Conservation (phyloP, 1,140 invertebrate species). For the Oryzaephilus surinamensis region DNA sequence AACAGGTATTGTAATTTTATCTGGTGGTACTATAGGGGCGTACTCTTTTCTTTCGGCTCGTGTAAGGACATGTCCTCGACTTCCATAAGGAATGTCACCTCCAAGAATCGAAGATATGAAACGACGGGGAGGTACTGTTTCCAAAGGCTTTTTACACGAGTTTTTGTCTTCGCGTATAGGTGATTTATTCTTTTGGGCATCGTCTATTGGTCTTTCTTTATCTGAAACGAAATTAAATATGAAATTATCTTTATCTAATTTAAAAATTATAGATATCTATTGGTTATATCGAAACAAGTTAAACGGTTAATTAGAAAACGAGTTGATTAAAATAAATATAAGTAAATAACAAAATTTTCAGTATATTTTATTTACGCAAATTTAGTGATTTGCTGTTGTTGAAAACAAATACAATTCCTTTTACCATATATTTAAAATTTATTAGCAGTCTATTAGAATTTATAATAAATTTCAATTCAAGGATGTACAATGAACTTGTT, state of each 20-base stretch:
- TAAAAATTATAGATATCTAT: too few species aligned
- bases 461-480: too few species aligned
- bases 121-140: constrained; percentile 42
- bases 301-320: neutral
- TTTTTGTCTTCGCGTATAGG: constrained; percentile 8
- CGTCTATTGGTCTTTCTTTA: constrained; percentile 18
- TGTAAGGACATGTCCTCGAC: constrained; percentile 59
- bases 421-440: too few species aligned
- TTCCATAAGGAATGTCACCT: constrained; percentile 63
- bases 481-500: too few species aligned
- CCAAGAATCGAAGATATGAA: constrained; percentile 69
- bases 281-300: too few species aligned
- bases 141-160: constrained; percentile 16
- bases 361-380: too few species aligned
- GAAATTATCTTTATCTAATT: neutral
- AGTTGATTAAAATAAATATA: constrained; percentile 3
- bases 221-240: constrained; percentile 19
- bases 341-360: constrained; percentile 1
- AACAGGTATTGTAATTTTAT: constrained; percentile 40
- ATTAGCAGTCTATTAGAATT: too few species aligned
- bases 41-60: constrained; percentile 70
- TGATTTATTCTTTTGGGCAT: constrained; percentile 16
- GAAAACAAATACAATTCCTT: neutral
- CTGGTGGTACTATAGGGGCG: constrained; percentile 43
- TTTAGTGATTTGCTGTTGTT: too few species aligned